Evolutionary conservation across 92 coral and sea anemone species (phyloP).

Genomic region (Metridium senile): DNA sequence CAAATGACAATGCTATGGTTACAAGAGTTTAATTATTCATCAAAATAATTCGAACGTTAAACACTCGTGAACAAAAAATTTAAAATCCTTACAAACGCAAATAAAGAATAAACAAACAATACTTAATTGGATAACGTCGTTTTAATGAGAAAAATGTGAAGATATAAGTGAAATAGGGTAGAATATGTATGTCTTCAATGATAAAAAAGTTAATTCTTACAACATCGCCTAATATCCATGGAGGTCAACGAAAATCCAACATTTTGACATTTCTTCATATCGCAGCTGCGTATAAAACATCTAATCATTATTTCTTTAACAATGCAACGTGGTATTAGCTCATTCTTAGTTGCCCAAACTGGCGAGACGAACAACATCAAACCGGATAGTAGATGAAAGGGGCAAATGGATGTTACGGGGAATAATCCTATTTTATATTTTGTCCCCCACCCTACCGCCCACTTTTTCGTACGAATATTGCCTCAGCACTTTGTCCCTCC

Average conservation of each 20-base stretch:
- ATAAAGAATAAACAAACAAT: too few species aligned
- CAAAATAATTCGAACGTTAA: not conserved
- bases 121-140: too few species aligned
- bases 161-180: not conserved
- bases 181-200: not conserved
- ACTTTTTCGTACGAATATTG: too few species aligned
- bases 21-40: conserved; percentile 17
- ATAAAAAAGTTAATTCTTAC: conserved; percentile 37
- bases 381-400: too few species aligned
- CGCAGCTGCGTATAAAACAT: not conserved
- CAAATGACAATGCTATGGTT: conserved; percentile 21
- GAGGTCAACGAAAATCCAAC: conserved; percentile 16
- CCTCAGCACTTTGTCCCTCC: too few species aligned
- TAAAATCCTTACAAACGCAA: not conserved
- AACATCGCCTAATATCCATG: conserved; percentile 4
- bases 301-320: not conserved
- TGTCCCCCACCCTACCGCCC: too few species aligned
- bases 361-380: not conserved
- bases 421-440: too few species aligned
- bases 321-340: too few species aligned
- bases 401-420: too few species aligned
- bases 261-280: conserved; percentile 6
- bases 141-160: too few species aligned
- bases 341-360: not conserved
- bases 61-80: not conserved